phyloP scores from a whole-genome alignment of 2,888 invertebrate genomes.

The Lymantria dispar region DNA sequence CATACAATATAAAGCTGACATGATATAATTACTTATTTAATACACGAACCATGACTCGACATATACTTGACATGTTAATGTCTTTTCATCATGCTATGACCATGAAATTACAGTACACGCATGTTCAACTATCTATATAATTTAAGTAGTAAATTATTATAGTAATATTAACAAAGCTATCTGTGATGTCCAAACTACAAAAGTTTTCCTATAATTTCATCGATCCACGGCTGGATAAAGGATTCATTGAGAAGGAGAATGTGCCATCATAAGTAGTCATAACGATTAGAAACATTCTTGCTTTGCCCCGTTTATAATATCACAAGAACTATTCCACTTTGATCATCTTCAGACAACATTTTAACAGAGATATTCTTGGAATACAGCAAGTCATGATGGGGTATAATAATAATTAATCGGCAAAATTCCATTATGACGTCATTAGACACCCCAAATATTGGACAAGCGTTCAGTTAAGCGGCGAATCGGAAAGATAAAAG shows the following conservation, averaged over 20 bases:
- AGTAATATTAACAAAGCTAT: no score
- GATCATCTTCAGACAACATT: slow-evolving; percentile 7
- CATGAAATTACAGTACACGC: no score
- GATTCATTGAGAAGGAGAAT: background rate
- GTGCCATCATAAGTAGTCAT: background rate
- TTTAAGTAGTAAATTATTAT: no score
- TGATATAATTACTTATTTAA: no score
- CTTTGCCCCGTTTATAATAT: slow-evolving; percentile 17
- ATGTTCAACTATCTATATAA: no score
- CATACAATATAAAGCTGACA: no score
- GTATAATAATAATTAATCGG: slow-evolving; percentile 56
- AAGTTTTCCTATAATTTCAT: no score
- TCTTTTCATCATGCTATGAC: no score
- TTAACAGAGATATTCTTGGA: slow-evolving; percentile 6
- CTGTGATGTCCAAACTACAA: no score
- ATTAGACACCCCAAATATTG: slow-evolving; percentile 42
- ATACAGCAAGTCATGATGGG: slow-evolving; percentile 33
- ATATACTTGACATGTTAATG: no score
- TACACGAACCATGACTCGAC: no score
- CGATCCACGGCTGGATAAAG: no score
- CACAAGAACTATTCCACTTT: slow-evolving; percentile 21
- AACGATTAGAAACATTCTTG: slow-evolving; percentile 15
- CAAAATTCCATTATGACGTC: slow-evolving; percentile 47
- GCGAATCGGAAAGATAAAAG: slow-evolving; percentile 52
- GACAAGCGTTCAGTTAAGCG: slow-evolving; percentile 33